These are phyloP conservation scores for Theropithecus gelada DNA, from an alignment of 2,113 vertebrate species.

Conservation along the genomic window DNA sequence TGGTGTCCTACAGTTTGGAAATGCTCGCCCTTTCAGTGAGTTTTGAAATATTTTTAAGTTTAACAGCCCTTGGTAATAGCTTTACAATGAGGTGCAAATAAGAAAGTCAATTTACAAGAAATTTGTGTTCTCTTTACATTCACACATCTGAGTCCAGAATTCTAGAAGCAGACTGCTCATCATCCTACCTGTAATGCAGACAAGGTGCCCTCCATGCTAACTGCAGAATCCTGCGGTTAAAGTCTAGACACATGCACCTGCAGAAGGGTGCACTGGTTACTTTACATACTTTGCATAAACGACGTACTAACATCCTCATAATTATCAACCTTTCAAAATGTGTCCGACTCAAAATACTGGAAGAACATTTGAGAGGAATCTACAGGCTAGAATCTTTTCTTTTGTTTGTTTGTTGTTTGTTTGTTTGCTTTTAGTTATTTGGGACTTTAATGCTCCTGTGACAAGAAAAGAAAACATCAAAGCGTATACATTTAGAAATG, in stretches of 20 bases:
- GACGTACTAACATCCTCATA: background rate
- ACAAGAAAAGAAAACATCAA: background rate
- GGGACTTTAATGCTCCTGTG: background rate
- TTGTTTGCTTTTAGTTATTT: background rate
- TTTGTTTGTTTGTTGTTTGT: background rate
- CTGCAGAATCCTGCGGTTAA: accelerated
- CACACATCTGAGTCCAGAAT: background rate
- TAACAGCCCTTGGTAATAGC: background rate
- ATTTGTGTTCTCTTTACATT: background rate
- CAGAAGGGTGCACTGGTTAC: background rate
- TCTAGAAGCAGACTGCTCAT: background rate
- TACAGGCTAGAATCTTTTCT: background rate
- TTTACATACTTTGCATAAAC: background rate
- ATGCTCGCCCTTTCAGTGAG: background rate
- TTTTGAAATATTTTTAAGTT: background rate
- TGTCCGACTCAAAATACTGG: background rate
- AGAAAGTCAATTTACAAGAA: background rate
- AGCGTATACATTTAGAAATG: background rate
- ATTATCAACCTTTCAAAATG: background rate
- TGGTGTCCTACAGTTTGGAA: background rate
- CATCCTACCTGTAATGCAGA: background rate
- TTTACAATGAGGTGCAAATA: background rate
- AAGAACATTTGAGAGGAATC: background rate
- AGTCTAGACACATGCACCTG: background rate
- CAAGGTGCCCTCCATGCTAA: accelerated